Evolutionary conservation across 2,888 invertebrate species (phyloP), one percentile per base, ranked within the genome.

Genomic region (Folsomia manolachei): DNA sequence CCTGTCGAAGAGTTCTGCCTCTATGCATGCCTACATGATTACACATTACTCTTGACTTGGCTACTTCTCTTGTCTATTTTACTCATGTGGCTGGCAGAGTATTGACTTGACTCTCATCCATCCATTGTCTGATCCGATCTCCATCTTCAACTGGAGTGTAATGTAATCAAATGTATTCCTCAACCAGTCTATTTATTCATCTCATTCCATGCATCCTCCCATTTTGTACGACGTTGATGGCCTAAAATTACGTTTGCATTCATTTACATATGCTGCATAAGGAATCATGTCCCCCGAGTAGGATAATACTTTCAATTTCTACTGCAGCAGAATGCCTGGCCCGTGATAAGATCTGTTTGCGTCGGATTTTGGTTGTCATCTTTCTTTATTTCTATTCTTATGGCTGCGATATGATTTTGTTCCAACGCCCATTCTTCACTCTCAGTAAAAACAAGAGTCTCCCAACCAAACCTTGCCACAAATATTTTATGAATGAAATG

Each of bases 401-500:
- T n/a, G n/a, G n/a, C n/a, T n/a, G n/a, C n/a, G n/a, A n/a, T n/a
- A n/a, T n/a, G n/a, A n/a, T n/a, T n/a, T n/a, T n/a, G n/a, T n/a
- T n/a, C n/a, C n/a, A n/a, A n/a, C n/a, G n/a, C n/a, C n/a, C n/a
- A n/a, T n/a, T n/a, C n/a, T n/a, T n/a, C n/a, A n/a, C n/a, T n/a
- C n/a, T n/a, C n/a, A n/a, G n/a, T n/a, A n/a, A n/a, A n/a, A n/a
- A n/a, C n/a, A n/a, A n/a, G n/a, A n/a, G n/a, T n/a, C n/a, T n/a
- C 39, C 39, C 4, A 39, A 39, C 39, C 39, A 39, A n/a, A n/a
- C 9, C 51, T 51, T 51, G 9, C 9, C 7, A 56, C 21, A 56
- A 56, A 56, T 21, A 23, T 51, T 67, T 39, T 67, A 67, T 52
- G 53, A 67, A 19, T 60, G 56, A 56, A 68, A 68, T 56, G 68